Percentiles rank a stretch among this genome's conserved stretches.
Conservation (phyloP, 2,113 vertebrate species). For the Tauraco erythrolophus region DNA sequence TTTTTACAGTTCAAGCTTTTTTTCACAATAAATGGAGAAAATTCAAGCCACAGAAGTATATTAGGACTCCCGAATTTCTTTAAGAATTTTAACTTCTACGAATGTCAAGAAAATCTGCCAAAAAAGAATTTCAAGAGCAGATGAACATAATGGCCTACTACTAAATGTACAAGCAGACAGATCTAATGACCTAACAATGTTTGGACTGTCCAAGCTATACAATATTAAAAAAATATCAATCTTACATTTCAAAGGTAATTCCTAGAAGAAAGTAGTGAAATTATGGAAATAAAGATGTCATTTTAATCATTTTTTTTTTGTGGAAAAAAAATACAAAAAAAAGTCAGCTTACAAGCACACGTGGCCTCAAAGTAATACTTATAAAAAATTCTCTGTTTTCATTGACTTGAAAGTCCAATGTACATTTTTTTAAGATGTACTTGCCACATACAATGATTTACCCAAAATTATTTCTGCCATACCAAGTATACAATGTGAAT, state of each 20-base stretch:
- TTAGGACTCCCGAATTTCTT: not conserved
- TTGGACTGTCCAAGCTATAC: not conserved
- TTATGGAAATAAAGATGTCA: not conserved
- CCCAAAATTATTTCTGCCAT: not conserved
- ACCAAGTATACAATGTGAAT: not conserved
- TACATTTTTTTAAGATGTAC: not conserved
- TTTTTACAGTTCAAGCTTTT: not conserved
- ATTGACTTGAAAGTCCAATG: not conserved
- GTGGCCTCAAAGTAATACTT: not conserved
- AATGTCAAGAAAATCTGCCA: not conserved
- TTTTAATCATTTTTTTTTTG: not conserved
- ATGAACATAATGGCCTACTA: not conserved
- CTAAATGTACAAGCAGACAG: not conserved
- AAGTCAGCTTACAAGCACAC: not conserved
- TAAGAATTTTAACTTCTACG: not conserved
- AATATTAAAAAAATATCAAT: not conserved
- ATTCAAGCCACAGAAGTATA: accelerated
- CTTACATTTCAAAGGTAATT: not conserved
- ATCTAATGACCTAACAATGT: not conserved
- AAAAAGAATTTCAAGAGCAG: not conserved
- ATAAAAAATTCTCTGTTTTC: not conserved
- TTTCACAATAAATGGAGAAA: not conserved
- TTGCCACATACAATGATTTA: not conserved
- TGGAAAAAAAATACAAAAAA: not conserved
- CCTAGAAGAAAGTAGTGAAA: not conserved